Percentiles rank a stretch among this genome's conserved stretches.
These are phyloP conservation scores for Abrostola triplasia DNA, from an alignment of 2,888 invertebrate species.

Conservation along the genomic window DNA sequence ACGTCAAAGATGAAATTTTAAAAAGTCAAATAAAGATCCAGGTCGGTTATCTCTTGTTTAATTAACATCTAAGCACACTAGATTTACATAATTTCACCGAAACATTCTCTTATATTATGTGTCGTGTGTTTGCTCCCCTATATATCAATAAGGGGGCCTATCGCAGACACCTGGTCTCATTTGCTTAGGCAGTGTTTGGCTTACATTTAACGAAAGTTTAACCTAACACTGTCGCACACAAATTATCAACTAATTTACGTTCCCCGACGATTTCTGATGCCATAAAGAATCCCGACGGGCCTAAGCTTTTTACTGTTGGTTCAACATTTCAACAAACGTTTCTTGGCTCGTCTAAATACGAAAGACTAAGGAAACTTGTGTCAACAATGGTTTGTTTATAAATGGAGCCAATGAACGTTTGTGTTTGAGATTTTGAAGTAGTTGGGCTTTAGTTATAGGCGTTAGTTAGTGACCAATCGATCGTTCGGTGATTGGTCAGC, in stretches of 20 bases:
- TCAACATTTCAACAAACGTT: constrained; percentile 53
- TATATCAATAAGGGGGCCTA: constrained; percentile 80
- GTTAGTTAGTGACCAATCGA: constrained; percentile 81
- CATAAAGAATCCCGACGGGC: constrained; percentile 69
- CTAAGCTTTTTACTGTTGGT: constrained; percentile 78
- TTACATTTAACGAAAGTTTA: constrained; percentile 86
- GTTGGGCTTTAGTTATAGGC: constrained; percentile 48
- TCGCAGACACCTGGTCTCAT: constrained; percentile 86
- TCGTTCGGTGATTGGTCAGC: constrained; percentile 81
- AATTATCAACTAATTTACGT: constrained; percentile 87
- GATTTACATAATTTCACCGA: constrained; percentile 82
- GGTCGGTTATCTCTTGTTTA: constrained; percentile 83
- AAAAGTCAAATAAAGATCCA: constrained; percentile 80
- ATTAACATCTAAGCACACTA: constrained; percentile 80
- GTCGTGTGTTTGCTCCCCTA: constrained; percentile 68
- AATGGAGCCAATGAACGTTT: constrained; percentile 51
- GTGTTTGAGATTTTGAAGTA: constrained; percentile 53
- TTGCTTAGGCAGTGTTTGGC: constrained; percentile 85
- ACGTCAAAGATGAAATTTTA: constrained; percentile 67
- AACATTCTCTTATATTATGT: constrained; percentile 69
- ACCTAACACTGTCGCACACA: constrained; percentile 81
- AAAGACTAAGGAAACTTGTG: constrained; percentile 45
- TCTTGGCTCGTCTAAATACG: constrained; percentile 46
- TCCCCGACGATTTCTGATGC: constrained; percentile 76
- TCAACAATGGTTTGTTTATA: constrained; percentile 51